phyloP scores from a whole-genome alignment of 1,140 invertebrate species.

The Polypedilum vanderplanki region DNA sequence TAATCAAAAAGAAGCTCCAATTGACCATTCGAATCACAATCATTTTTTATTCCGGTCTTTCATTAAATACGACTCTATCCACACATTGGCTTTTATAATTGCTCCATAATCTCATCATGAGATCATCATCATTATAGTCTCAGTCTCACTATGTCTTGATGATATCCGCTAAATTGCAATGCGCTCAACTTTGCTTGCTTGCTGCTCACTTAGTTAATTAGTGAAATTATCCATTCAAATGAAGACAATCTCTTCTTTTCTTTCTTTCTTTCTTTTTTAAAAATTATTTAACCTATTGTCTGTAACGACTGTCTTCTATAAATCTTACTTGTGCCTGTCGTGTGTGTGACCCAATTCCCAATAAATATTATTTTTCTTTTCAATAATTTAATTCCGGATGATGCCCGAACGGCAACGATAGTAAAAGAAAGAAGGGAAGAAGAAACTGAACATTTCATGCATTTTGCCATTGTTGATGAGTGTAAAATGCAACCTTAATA shows the following conservation, averaged over 20 bases:
- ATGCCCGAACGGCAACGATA: neutral
- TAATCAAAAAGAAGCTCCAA: slow-evolving; percentile 23
- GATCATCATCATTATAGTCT: slow-evolving; percentile 23
- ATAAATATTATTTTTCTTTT: slow-evolving; percentile 1
- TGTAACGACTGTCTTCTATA: neutral
- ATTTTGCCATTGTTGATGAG: neutral
- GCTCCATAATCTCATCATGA: slow-evolving; percentile 26
- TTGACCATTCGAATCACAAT: neutral
- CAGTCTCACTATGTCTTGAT: neutral
- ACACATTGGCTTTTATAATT: slow-evolving; percentile 8
- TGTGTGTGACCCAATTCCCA: slow-evolving; percentile 26
- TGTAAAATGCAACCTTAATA: slow-evolving; percentile 15
- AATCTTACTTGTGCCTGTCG: slow-evolving; percentile 16
- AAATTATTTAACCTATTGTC: too few relatives aligned
- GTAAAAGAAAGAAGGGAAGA: neutral
- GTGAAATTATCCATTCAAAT: slow-evolving; percentile 13
- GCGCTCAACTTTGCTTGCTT: neutral
- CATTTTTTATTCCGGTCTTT: slow-evolving; percentile 14
- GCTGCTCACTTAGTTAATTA: slow-evolving; percentile 19
- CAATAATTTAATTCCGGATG: slow-evolving; percentile 18
- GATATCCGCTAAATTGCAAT: slow-evolving; percentile 21
- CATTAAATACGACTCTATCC: slow-evolving; percentile 6
- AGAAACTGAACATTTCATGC: too few relatives aligned
- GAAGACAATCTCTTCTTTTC: neutral
- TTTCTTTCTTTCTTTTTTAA: neutral